Percentiles rank a stretch among this genome's conserved stretches.
These are phyloP conservation scores for Halcyon chelicuti DNA, from an alignment of 2,797 vertebrate species.

Conservation along the genomic window DNA sequence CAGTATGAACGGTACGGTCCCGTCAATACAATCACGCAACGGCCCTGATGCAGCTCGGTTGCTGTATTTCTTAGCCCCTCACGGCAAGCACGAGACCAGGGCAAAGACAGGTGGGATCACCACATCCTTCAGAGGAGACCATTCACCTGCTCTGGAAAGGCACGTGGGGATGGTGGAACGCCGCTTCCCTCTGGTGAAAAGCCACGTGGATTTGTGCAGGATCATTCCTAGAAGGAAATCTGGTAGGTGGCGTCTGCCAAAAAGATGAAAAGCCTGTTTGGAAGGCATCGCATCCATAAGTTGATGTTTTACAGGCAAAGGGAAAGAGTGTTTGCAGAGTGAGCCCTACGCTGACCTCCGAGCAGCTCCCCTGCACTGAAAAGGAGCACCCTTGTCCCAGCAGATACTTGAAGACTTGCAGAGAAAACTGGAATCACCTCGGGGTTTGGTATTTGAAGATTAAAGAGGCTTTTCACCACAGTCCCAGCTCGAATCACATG, in stretches of 20 bases:
- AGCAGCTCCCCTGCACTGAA: background rate
- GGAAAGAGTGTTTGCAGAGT: background rate
- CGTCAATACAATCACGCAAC: background rate
- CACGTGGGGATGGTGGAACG: background rate
- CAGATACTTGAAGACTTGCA: background rate
- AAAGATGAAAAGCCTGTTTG: slow-evolving; percentile 10
- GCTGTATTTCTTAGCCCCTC: background rate
- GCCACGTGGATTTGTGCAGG: background rate
- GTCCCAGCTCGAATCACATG: background rate
- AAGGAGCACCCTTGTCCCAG: background rate
- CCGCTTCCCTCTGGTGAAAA: background rate
- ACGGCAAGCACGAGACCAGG: background rate
- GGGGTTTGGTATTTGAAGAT: background rate
- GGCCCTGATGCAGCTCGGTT: slow-evolving; percentile 13
- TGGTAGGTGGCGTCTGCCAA: background rate
- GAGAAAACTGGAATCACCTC: background rate
- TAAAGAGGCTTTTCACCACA: background rate
- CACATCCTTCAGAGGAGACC: background rate
- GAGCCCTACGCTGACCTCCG: background rate
- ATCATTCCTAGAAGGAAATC: slow-evolving; percentile 53
- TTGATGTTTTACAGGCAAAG: background rate
- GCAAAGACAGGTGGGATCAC: background rate
- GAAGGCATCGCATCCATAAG: background rate
- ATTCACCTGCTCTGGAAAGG: background rate
- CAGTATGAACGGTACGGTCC: background rate